These are phyloP conservation scores for Perca fluviatilis DNA, from an alignment of 2,113 vertebrate species.

Conservation along the genomic window DNA sequence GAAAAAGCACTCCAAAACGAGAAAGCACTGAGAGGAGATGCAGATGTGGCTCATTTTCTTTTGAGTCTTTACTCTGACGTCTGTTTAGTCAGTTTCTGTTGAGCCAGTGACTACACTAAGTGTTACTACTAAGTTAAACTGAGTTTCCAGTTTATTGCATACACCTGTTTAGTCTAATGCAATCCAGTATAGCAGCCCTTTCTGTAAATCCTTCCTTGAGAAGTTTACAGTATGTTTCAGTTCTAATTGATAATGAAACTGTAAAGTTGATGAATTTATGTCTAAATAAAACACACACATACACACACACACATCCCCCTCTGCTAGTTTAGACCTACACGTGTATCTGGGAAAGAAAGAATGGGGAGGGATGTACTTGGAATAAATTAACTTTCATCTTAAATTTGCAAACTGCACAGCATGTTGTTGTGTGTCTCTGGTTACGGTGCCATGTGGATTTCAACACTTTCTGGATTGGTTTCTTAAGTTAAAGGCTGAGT, in stretches of 20 bases:
- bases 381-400: too few relatives aligned
- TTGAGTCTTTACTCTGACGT: slow-evolving; percentile 5
- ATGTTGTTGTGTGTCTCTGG: background rate
- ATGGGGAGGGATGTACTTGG: too few relatives aligned
- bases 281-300: too few relatives aligned
- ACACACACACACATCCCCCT: too few relatives aligned
- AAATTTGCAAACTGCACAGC: too few relatives aligned
- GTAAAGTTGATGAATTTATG: too few relatives aligned
- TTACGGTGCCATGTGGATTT: background rate
- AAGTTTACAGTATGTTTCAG: background rate
- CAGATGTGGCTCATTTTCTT: slow-evolving; percentile 21
- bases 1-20: slow-evolving; percentile 8
- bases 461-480: background rate
- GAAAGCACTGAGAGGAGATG: slow-evolving; percentile 13
- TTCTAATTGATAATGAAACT: too few relatives aligned
- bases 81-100: slow-evolving; percentile 9
- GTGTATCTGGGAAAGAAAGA: too few relatives aligned
- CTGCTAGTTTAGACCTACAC: too few relatives aligned
- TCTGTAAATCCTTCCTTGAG: background rate
- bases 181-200: background rate
- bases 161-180: background rate
- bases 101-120: background rate
- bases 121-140: slow-evolving; percentile 2
- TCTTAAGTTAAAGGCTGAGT: background rate
- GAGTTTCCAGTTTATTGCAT: background rate